Evolutionary conservation across 2,113 vertebrate species (phyloP).

Genomic region (Psammodynastes pulverulentus): DNA sequence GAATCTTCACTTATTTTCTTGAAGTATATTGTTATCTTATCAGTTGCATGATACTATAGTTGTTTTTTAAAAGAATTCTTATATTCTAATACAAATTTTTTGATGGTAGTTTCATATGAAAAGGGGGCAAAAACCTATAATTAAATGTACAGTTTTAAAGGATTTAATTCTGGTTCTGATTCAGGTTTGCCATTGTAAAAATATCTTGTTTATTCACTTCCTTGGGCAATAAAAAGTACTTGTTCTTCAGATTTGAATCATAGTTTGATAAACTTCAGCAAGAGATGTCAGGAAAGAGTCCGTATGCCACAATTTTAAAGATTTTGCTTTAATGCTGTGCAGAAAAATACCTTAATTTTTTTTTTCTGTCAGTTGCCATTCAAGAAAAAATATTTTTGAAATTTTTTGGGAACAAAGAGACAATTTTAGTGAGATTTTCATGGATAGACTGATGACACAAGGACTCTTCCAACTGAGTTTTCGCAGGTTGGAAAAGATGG

Average conservation of each 20-base stretch:
- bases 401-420: not conserved
- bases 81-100: not conserved
- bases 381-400: not conserved
- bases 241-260: not conserved
- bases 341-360: not conserved
- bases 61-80: not conserved
- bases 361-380: not conserved
- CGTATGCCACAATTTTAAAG: not conserved
- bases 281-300: not conserved
- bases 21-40: not conserved
- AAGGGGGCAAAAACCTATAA: not conserved
- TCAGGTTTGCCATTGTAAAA: not conserved
- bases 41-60: not conserved
- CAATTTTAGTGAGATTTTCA: not conserved
- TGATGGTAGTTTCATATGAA: not conserved
- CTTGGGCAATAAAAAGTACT: not conserved
- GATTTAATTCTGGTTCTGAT: not conserved
- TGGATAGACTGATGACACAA: not conserved
- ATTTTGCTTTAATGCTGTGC: not conserved
- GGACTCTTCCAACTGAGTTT: not conserved
- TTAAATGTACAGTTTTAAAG: not conserved
- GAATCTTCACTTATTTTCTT: not conserved
- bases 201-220: not conserved
- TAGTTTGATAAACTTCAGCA: not conserved
- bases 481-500: not conserved